Percentiles rank a stretch among this genome's conserved stretches.
Conservation (phyloP, 1,140 invertebrate species). For the Phenacoccus solenopsis region DNA sequence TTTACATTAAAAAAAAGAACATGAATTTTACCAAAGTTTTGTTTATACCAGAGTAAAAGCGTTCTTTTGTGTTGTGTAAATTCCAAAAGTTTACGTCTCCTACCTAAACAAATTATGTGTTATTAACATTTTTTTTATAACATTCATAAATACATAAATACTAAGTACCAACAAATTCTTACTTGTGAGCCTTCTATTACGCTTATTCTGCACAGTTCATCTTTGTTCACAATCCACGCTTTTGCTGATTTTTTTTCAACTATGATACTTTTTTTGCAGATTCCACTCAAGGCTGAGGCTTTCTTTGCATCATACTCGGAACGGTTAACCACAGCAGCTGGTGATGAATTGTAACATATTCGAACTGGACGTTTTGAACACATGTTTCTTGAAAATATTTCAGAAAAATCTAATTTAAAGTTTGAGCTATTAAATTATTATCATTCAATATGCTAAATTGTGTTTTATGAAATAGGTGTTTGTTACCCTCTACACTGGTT, state of each 20-base stretch:
- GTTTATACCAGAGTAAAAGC: conserved; percentile 33
- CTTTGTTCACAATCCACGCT: conserved; percentile 33
- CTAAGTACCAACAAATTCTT: not conserved
- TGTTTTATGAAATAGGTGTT: too few relatives aligned
- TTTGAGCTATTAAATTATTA: too few relatives aligned
- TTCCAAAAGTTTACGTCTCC: conserved; percentile 40
- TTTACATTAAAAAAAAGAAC: not conserved
- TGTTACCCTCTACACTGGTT: too few relatives aligned
- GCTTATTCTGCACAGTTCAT: conserved; percentile 34
- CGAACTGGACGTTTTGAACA: conserved; percentile 19
- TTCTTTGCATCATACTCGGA: conserved; percentile 30
- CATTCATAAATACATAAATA: too few relatives aligned
- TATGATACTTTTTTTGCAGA: conserved; percentile 29
- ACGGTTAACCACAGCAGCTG: conserved; percentile 28
- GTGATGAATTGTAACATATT: conserved; percentile 34
- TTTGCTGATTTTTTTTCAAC: conserved; percentile 33
- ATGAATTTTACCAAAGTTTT: too few relatives aligned
- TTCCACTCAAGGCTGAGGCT: conserved; percentile 29
- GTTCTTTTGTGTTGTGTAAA: conserved; percentile 34
- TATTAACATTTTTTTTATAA: not conserved
- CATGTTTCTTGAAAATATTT: not conserved
- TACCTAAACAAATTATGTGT: conserved; percentile 26
- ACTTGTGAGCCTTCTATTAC: conserved; percentile 34
- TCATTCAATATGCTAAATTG: too few relatives aligned
- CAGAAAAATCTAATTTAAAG: too few relatives aligned